Evolutionary conservation across 1,140 invertebrate genomes (phyloP).

Genomic region (Drosophila willistoni): DNA sequence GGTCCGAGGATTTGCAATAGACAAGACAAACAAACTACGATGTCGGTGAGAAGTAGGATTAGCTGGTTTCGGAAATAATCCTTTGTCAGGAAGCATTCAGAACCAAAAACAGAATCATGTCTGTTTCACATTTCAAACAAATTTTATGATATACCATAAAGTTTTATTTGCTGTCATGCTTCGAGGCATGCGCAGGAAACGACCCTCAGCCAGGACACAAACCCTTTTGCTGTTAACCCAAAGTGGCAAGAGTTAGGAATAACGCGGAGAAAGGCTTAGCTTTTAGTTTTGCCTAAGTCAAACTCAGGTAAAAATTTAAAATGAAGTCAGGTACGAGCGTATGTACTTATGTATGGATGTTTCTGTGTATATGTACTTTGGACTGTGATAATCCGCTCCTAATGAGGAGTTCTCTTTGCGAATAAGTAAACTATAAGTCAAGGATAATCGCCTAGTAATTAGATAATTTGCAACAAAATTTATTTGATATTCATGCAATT

Average conservation of each 20-base stretch:
- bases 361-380: background rate
- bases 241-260: constrained; percentile 69
- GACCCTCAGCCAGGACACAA: constrained; percentile 53
- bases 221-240: constrained; percentile 59
- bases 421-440: constrained; percentile 61
- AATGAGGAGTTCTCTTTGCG: constrained; percentile 66
- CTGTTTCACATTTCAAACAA: constrained; percentile 41
- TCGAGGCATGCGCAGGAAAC: constrained; percentile 53
- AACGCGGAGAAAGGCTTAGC: constrained; percentile 67
- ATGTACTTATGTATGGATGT: background rate
- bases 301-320: constrained; percentile 35
- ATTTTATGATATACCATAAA: constrained; percentile 71
- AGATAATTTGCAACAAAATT: background rate
- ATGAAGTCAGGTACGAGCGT: constrained; percentile 1
- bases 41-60: constrained; percentile 47
- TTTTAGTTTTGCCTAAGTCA: constrained; percentile 58
- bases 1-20: constrained; percentile 62
- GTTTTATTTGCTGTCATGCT: constrained; percentile 78
- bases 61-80: constrained; percentile 73
- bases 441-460: constrained; percentile 54
- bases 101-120: constrained; percentile 37
- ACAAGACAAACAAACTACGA: constrained; percentile 39
- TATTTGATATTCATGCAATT: background rate
- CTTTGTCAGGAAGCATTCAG: constrained; percentile 77
- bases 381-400: constrained; percentile 68